Evolutionary conservation across 2,113 vertebrate genomes (phyloP).

Genomic region (Bufo gargarizans): DNA sequence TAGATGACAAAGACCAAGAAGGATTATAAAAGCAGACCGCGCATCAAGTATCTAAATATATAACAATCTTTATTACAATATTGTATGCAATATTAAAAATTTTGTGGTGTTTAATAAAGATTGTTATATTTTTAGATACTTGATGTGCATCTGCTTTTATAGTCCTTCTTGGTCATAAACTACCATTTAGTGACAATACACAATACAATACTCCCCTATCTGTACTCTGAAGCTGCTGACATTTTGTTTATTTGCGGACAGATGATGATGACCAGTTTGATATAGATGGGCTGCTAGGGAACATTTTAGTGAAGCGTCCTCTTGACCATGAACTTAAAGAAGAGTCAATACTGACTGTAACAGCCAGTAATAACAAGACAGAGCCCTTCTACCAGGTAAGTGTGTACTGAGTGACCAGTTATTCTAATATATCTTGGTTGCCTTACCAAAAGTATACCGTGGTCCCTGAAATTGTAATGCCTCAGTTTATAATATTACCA

Average conservation of each 20-base stretch:
- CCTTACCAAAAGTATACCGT: not conserved
- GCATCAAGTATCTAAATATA: no score
- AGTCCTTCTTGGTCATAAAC: no score
- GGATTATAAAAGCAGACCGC: no score
- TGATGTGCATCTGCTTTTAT: no score
- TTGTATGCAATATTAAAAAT: no score
- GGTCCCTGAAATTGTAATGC: no score
- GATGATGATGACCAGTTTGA: constrained; percentile 65
- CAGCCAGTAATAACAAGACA: constrained; percentile 66
- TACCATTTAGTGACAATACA: no score
- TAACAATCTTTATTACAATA: no score
- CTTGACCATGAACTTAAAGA: constrained; percentile 64
- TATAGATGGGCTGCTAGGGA: constrained; percentile 64
- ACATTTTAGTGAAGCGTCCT: constrained; percentile 65
- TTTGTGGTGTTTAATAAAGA: no score
- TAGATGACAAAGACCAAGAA: no score
- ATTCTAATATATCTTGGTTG: not conserved
- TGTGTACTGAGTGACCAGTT: not conserved
- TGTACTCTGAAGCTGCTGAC: not conserved
- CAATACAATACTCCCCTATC: not conserved
- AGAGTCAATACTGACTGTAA: constrained; percentile 62
- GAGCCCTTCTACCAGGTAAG: constrained; percentile 67
- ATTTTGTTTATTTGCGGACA: constrained; percentile 53
- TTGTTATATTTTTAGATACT: no score
- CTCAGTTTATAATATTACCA: no score